phyloP scores from a whole-genome alignment of 64 coral and sea anemone species.

The Pachyseris speciosa region DNA sequence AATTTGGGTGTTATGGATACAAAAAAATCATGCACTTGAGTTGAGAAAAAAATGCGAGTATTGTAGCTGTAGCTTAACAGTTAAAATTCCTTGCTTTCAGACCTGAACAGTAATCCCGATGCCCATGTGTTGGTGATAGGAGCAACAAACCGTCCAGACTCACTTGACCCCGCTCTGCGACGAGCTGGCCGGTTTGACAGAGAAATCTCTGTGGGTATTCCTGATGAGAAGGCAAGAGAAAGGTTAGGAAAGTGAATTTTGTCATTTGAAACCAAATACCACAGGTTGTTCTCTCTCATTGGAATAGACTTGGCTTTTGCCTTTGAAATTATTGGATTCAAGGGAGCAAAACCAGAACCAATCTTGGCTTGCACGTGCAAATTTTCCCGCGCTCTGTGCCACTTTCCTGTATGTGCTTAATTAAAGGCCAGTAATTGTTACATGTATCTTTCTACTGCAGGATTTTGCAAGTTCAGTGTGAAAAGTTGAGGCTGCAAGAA shows the following conservation, averaged over 20 bases:
- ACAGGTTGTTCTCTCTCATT: neutral
- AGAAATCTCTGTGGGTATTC: slow-evolving; percentile 98
- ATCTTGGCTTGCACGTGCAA: too few relatives aligned
- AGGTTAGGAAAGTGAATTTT: slow-evolving; percentile 31
- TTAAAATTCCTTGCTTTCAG: neutral
- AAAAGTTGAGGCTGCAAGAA: slow-evolving; percentile 76
- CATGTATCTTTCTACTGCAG: slow-evolving; percentile 34
- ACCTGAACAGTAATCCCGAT: slow-evolving; percentile 83
- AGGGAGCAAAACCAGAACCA: too few relatives aligned
- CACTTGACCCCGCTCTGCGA: slow-evolving; percentile 93
- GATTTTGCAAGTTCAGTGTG: slow-evolving; percentile 86
- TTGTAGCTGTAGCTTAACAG: too few relatives aligned
- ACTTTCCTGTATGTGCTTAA: too few relatives aligned
- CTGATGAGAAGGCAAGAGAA: slow-evolving; percentile 90
- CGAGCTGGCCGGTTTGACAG: slow-evolving; percentile 98
- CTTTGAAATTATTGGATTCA: too few relatives aligned
- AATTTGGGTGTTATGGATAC: too few relatives aligned
- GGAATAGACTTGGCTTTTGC: too few relatives aligned
- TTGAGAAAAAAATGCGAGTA: too few relatives aligned
- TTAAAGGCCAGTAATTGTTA: too few relatives aligned
- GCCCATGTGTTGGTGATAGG: slow-evolving; percentile 90
- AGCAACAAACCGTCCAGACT: slow-evolving; percentile 95
- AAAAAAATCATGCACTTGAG: too few relatives aligned
- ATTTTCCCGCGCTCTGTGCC: too few relatives aligned
- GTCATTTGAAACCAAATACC: neutral